phyloP scores from a whole-genome alignment of 2,888 invertebrate genomes.

The Automeris io region DNA sequence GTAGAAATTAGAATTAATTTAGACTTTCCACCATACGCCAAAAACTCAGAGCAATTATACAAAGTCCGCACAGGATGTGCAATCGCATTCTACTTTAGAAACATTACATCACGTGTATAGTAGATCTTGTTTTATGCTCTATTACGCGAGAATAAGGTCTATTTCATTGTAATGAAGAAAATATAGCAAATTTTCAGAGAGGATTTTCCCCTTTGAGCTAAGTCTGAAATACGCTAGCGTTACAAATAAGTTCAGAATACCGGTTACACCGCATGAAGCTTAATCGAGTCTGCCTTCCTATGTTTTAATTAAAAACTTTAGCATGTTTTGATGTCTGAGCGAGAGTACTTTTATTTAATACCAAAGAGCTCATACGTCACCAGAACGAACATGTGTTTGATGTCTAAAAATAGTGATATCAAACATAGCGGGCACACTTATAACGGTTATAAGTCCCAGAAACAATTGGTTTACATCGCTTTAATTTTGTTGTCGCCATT shows the following conservation, averaged over 20 bases:
- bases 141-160: slow-evolving; percentile 22
- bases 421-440: slow-evolving; percentile 3
- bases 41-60: slow-evolving; percentile 53
- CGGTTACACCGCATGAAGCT: slow-evolving; percentile 48
- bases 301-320: slow-evolving; percentile 56
- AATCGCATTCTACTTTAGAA: slow-evolving; percentile 29
- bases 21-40: slow-evolving; percentile 27
- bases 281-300: slow-evolving; percentile 53
- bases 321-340: slow-evolving; percentile 16
- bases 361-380: neutral
- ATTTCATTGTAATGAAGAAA: slow-evolving; percentile 18
- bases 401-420: slow-evolving; percentile 4
- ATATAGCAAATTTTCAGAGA: slow-evolving; percentile 38
- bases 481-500: slow-evolving; percentile 51
- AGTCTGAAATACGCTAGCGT: slow-evolving; percentile 51
- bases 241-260: slow-evolving; percentile 56
- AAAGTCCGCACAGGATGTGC: slow-evolving; percentile 51
- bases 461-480: slow-evolving; percentile 47
- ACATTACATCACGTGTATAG: slow-evolving; percentile 24
- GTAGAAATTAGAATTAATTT: slow-evolving; percentile 46
- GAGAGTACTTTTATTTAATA: neutral
- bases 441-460: slow-evolving; percentile 28
- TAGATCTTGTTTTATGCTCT: slow-evolving; percentile 24
- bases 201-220: slow-evolving; percentile 54
- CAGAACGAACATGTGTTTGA: neutral